Percentiles rank a stretch among this genome's conserved stretches.
Evolutionary conservation across 2,113 vertebrate genomes (phyloP).

Genomic region (Xiphias gladius): DNA sequence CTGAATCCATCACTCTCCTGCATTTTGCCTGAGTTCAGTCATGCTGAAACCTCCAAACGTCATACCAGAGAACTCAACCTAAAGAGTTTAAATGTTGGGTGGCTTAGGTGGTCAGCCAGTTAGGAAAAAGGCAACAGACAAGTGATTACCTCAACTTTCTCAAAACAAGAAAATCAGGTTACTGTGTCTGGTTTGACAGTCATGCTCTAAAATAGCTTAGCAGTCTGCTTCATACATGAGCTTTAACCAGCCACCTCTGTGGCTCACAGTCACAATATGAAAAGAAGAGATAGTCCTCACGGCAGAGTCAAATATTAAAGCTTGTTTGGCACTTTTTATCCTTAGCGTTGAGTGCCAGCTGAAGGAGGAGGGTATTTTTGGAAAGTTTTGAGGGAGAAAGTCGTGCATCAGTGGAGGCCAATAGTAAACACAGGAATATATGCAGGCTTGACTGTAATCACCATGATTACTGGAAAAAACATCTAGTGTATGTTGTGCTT

Average conservation of each 20-base stretch:
- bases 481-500: slow-evolving; percentile 2
- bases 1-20: not conserved
- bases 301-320: slow-evolving; percentile 12
- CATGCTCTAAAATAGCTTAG: slow-evolving; percentile 11
- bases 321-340: slow-evolving; percentile 26
- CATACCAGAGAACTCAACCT: not conserved
- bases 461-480: too few relatives aligned
- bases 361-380: slow-evolving; percentile 4
- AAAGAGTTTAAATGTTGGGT: not conserved
- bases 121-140: not conserved
- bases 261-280: slow-evolving; percentile 21
- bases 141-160: slow-evolving; percentile 1
- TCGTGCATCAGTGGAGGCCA: not conserved
- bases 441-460: not conserved
- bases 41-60: not conserved
- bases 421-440: not conserved
- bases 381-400: not conserved
- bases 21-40: not conserved
- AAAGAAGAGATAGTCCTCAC: slow-evolving; percentile 26
- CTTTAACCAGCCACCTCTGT: slow-evolving; percentile 19
- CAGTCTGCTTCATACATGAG: not conserved
- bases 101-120: not conserved
- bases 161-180: slow-evolving; percentile 24
- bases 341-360: not conserved
- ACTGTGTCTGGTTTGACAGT: slow-evolving; percentile 3